phyloP scores from a whole-genome alignment of 2,113 vertebrate species.

The Malurus cyaneus region DNA sequence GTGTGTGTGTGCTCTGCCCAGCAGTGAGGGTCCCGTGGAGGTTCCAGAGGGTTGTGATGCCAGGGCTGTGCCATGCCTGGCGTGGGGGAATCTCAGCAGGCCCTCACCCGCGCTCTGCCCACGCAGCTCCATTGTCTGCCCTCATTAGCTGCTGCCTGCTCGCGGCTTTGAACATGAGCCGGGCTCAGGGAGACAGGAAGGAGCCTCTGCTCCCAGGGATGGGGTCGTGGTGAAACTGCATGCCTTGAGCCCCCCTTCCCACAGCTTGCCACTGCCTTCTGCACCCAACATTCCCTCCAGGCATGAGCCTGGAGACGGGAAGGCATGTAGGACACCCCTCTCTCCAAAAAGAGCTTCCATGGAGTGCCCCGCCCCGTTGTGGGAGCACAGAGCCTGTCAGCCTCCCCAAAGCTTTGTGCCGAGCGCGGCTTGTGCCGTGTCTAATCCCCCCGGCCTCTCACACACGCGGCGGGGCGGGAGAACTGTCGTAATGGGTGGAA shows the following conservation, averaged over 20 bases:
- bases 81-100: background rate
- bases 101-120: background rate
- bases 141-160: background rate
- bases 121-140: conserved; percentile 35
- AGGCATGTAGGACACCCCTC: too few relatives aligned
- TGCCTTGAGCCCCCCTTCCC: background rate
- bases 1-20: background rate
- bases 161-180: background rate
- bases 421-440: conserved; percentile 5
- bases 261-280: background rate
- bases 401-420: background rate
- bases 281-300: background rate
- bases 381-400: background rate
- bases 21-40: accelerated
- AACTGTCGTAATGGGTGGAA: conserved; percentile 46
- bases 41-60: background rate
- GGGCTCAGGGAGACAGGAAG: conserved; percentile 3
- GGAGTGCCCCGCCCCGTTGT: accelerated
- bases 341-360: background rate
- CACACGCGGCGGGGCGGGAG: conserved; percentile 18
- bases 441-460: conserved; percentile 42
- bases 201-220: conserved; percentile 12
- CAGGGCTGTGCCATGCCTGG: background rate
- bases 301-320: background rate
- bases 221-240: background rate